Evolutionary conservation across 2,797 vertebrate genomes (phyloP), one percentile per base, ranked within the genome.

Genomic region (Pangasius larnaudii): DNA sequence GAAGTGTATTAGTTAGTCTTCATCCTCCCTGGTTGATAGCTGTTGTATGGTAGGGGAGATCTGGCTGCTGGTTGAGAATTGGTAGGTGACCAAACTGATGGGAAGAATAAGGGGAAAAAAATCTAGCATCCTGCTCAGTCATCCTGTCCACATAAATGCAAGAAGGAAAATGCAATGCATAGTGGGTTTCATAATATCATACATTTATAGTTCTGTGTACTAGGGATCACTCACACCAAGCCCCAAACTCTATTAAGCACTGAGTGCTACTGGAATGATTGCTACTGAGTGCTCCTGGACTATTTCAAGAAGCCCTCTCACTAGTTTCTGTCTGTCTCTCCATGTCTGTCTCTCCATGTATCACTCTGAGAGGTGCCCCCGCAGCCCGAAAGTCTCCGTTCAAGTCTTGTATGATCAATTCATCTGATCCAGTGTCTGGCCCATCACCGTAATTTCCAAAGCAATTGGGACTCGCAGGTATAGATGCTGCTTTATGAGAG

Each of bases 381-480:
- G 91, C 87, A 33, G 86, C 91, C 90, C 91, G 89, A 92, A 92
- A 79, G 86, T 53, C 19, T 87, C 74, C 85, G 71, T 92, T 91
- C 92, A 92, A 93, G 79, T 85, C 85, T 92, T 92, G 91, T 87
- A 22, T 89, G 90, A 85, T 89, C 33, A n/a, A 30, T 89, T 89
- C 67, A 88, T 85, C 65, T 87, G 86, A 89, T 90, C 86, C 65
- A 30, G 88, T 89, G 88, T 85, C 49, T 88, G 30, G 61, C 58
- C 80, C 16, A 69, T 67, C 24, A 87, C 77, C 85, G 85, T 91
- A 89, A 86, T 79, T 85, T 56, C 49, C 61, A 86, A 88, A 79
- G 86, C 83, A 80, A 81, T 78, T 59, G 86, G 85, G 80, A 36
- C 85, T 86, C 89, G 75, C 89, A 91, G 71, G 42, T 87, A 51